Conservation (phyloP, 2,113 vertebrate species). For the Nerophis ophidion region DNA sequence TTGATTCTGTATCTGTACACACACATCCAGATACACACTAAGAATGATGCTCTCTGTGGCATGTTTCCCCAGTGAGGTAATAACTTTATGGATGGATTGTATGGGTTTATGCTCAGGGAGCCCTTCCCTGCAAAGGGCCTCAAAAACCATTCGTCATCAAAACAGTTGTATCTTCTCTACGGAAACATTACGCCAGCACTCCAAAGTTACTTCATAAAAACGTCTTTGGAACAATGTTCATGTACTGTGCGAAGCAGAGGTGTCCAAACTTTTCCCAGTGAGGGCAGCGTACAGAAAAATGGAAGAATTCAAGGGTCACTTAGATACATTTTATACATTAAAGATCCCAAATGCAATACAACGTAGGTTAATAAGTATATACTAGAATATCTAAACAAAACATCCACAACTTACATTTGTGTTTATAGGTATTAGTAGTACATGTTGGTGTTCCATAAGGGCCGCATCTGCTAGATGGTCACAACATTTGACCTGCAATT, state of each 20-base stretch:
- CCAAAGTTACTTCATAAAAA: background rate
- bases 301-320: too few relatives aligned
- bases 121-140: constrained; percentile 44
- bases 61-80: constrained; percentile 66
- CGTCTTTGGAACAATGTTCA: background rate
- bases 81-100: constrained; percentile 50
- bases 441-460: background rate
- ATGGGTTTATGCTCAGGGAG: constrained; percentile 36
- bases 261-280: too few relatives aligned
- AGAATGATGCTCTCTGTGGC: constrained; percentile 34
- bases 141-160: constrained; percentile 39
- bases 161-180: constrained; percentile 32
- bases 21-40: constrained; percentile 23
- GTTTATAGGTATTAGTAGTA: too few relatives aligned
- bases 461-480: too few relatives aligned
- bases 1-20: constrained; percentile 35
- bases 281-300: too few relatives aligned
- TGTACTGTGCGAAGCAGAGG: too few relatives aligned
- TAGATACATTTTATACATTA: too few relatives aligned
- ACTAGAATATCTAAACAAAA: too few relatives aligned
- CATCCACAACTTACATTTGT: too few relatives aligned
- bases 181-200: constrained; percentile 11
- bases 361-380: too few relatives aligned
- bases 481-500: too few relatives aligned
- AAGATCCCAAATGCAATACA: too few relatives aligned